phyloP scores from a whole-genome alignment of 2,797 vertebrate genomes.

The Liasis olivaceus region DNA sequence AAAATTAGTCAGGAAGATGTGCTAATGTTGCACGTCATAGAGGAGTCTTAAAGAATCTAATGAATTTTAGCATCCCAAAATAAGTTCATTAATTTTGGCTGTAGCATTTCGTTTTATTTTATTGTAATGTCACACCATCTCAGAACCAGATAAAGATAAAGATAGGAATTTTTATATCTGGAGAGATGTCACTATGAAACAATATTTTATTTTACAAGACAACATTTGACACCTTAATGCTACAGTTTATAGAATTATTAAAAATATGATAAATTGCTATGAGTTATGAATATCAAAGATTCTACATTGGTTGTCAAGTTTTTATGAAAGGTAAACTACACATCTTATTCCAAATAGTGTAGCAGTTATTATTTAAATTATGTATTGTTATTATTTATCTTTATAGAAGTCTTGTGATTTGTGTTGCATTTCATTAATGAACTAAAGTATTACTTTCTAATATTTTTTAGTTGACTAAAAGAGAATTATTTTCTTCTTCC shows the following conservation, averaged over 20 bases:
- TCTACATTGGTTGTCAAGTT: background rate
- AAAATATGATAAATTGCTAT: background rate
- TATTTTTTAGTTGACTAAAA: background rate
- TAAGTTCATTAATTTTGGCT: background rate
- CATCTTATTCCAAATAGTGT: background rate
- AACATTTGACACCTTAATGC: background rate
- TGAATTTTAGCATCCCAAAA: background rate
- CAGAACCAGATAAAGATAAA: background rate
- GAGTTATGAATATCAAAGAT: background rate
- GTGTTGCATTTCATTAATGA: background rate
- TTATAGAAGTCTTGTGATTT: background rate
- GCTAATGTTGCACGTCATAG: background rate
- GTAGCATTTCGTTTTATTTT: background rate
- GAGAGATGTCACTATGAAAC: background rate
- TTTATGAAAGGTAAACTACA: background rate
- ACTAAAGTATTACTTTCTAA: background rate
- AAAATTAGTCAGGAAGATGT: background rate
- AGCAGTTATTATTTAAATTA: background rate
- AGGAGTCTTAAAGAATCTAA: background rate
- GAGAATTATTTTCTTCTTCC: background rate
- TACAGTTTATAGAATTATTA: background rate
- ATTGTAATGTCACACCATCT: background rate
- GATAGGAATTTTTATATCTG: background rate
- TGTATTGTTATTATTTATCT: background rate
- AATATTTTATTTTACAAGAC: background rate